Percentiles rank a stretch among this genome's conserved stretches.
These are phyloP conservation scores for Percina caprodes DNA, from an alignment of 2,113 vertebrate species.

Conservation along the genomic window DNA sequence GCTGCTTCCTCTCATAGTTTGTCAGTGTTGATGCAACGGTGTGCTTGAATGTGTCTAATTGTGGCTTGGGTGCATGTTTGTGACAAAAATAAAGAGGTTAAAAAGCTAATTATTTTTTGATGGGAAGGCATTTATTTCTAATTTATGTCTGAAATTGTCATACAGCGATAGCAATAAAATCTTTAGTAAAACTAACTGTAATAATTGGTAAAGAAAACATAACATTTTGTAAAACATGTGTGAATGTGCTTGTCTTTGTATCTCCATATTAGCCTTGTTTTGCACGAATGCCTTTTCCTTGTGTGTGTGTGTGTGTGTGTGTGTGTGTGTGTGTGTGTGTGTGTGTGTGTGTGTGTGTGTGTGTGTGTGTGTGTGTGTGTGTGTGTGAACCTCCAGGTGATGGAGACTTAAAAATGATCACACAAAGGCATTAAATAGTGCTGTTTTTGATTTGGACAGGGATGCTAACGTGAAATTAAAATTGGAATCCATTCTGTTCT, in stretches of 20 bases:
- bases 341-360: conserved; percentile 4
- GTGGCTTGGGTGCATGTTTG: background rate
- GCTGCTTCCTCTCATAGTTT: conserved; percentile 39
- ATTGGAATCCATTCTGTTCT: conserved; percentile 15
- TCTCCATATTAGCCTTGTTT: conserved; percentile 51
- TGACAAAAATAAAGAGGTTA: conserved; percentile 30
- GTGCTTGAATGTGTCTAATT: conserved; percentile 28
- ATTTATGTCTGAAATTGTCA: conserved; percentile 42
- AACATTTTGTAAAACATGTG: background rate
- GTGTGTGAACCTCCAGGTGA: conserved; percentile 55
- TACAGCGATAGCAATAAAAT: conserved; percentile 16
- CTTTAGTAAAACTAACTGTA: conserved; percentile 22
- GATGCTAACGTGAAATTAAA: conserved; percentile 26
- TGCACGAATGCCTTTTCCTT: conserved; percentile 63
- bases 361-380: conserved; percentile 15
- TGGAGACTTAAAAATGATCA: conserved; percentile 62
- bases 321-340: conserved; percentile 10
- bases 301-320: conserved; percentile 8
- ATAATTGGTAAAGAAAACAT: conserved; percentile 23
- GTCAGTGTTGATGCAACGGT: conserved; percentile 10
- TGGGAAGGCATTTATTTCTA: conserved; percentile 37
- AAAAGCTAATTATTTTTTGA: conserved; percentile 23
- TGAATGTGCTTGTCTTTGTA: conserved; percentile 12
- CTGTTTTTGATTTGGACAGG: conserved; percentile 47
- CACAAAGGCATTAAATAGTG: conserved; percentile 61